Evolutionary conservation across 2,797 vertebrate species (phyloP).

Genomic region (Syngnathus rostellatus): DNA sequence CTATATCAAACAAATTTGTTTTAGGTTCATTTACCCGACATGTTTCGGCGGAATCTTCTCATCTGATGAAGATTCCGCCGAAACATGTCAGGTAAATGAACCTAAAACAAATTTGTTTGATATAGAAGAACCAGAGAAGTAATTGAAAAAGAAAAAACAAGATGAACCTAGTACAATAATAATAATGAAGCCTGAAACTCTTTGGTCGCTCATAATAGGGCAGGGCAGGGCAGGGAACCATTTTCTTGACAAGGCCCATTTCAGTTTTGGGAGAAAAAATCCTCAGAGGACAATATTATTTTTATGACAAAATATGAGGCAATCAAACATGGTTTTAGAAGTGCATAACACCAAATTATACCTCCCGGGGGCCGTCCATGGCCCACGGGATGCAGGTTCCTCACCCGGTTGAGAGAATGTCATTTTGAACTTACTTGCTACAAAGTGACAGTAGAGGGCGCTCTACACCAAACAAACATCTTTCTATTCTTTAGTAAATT

Average conservation of each 20-base stretch:
- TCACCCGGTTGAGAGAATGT: not conserved
- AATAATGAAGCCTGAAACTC: not conserved
- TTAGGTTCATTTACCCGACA: too few relatives aligned
- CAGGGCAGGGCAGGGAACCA: not conserved
- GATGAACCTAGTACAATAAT: too few relatives aligned
- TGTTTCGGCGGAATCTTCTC: too few relatives aligned
- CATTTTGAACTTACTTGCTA: not conserved
- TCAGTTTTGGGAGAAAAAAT: not conserved
- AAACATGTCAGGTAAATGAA: too few relatives aligned
- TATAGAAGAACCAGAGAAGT: too few relatives aligned
- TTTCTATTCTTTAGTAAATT: not conserved
- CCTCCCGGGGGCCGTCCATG: not conserved
- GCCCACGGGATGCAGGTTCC: not conserved
- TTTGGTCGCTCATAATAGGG: not conserved
- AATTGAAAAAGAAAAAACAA: too few relatives aligned
- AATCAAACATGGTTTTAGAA: not conserved
- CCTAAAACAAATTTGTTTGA: too few relatives aligned
- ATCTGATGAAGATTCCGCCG: too few relatives aligned
- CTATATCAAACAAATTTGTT: too few relatives aligned
- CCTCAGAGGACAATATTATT: not conserved
- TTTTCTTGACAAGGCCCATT: not conserved
- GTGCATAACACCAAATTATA: not conserved
- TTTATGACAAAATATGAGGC: not conserved
- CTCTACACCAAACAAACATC: constrained; percentile 15
- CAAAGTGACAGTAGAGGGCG: constrained; percentile 21